phyloP scores from a whole-genome alignment of 2,113 vertebrate genomes.

The Macrotis lagotis region DNA sequence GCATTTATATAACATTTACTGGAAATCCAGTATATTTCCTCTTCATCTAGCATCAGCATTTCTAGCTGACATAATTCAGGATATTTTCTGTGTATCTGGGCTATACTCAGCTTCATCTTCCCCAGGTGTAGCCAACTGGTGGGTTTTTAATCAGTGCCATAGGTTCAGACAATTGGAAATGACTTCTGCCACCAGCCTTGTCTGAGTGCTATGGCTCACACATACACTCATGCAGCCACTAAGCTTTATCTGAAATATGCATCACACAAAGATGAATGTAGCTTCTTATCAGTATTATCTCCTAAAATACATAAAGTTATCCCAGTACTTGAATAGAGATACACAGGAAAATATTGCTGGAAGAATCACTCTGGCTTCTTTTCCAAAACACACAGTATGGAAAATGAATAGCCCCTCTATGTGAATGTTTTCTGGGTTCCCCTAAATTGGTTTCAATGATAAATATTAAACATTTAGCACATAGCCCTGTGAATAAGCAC shows the following conservation, averaged over 20 bases:
- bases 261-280: not conserved
- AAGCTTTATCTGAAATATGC: not conserved
- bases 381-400: not conserved
- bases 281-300: not conserved
- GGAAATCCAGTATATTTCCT: not conserved
- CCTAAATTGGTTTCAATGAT: not conserved
- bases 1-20: not conserved
- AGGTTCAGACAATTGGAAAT: not conserved
- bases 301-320: not conserved
- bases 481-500: not conserved
- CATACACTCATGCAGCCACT: not conserved
- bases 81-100: not conserved
- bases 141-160: not conserved
- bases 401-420: not conserved
- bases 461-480: not conserved
- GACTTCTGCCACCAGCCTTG: not conserved
- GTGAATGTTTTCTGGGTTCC: not conserved
- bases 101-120: not conserved
- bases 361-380: not conserved
- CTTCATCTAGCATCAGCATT: not conserved
- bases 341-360: not conserved
- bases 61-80: not conserved
- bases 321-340: not conserved
- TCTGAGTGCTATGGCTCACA: not conserved
- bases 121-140: not conserved